Conservation (phyloP, 2,888 invertebrate species). For the Chelonus formosanus region DNA sequence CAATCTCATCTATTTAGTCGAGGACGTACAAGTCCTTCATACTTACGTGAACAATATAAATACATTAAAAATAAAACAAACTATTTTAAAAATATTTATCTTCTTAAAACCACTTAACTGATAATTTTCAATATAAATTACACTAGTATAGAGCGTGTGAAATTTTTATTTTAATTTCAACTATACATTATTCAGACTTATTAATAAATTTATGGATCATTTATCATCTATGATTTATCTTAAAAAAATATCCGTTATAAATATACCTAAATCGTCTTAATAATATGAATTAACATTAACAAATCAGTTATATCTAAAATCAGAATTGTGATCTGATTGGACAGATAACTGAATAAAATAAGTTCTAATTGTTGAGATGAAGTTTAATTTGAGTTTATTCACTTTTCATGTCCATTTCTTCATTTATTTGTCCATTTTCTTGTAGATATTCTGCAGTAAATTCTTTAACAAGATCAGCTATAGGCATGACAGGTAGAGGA, state of each 20-base stretch:
- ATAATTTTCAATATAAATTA: too few relatives aligned
- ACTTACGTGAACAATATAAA: not conserved
- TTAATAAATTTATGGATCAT: not conserved
- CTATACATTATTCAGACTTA: conserved; percentile 32
- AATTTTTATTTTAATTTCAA: conserved; percentile 16
- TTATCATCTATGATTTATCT: conserved; percentile 19
- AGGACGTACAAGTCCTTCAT: not conserved
- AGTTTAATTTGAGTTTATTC: conserved; percentile 13
- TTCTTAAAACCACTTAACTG: too few relatives aligned
- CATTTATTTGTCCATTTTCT: conserved; percentile 14
- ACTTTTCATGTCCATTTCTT: conserved; percentile 15
- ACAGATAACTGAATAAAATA: too few relatives aligned
- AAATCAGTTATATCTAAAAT: not conserved
- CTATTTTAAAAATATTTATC: too few relatives aligned
- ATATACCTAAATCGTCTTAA: conserved; percentile 5
- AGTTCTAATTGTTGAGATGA: too few relatives aligned
- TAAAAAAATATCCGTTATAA: conserved; percentile 46
- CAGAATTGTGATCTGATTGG: too few relatives aligned
- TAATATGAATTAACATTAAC: not conserved
- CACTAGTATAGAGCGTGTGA: not conserved
- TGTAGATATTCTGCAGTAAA: conserved; percentile 50
- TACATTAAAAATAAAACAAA: too few relatives aligned
- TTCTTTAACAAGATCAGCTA: conserved; percentile 61
- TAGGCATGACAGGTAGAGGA: conserved; percentile 62
- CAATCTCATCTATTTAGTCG: not conserved